Evolutionary conservation across 2,113 vertebrate species (phyloP).

Genomic region (Acrocephalus arundinaceus): DNA sequence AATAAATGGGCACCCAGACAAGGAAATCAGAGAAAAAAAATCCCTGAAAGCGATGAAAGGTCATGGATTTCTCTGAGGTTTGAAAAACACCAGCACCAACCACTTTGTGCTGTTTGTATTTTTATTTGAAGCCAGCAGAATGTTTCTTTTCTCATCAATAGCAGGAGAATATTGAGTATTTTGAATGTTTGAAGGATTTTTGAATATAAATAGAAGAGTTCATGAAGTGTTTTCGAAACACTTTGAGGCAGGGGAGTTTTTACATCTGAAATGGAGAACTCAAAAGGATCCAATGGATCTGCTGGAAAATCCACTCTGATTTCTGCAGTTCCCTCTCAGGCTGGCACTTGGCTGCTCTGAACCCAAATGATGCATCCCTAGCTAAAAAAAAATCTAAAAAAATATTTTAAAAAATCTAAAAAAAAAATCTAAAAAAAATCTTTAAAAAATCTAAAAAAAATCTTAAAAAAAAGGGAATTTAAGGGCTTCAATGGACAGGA

Average conservation of each 20-base stretch:
- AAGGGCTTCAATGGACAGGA: fast-evolving
- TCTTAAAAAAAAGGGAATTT: not conserved
- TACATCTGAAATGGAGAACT: fast-evolving
- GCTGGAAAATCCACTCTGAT: not conserved
- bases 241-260: not conserved
- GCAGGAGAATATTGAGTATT: not conserved
- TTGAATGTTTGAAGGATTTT: not conserved
- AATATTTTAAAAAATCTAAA: not conserved
- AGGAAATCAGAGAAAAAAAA: not conserved
- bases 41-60: constrained; percentile 26
- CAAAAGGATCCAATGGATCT: not conserved
- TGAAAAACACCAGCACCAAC: not conserved
- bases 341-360: not conserved
- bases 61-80: constrained; percentile 52
- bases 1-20: constrained; percentile 24
- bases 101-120: not conserved
- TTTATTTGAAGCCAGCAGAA: not conserved
- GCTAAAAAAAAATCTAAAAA: not conserved
- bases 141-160: not conserved
- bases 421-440: too few species aligned
- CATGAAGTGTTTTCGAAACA: not conserved
- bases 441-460: not conserved
- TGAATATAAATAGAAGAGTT: not conserved
- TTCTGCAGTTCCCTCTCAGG: not conserved
- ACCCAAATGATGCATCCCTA: fast-evolving